Base-by-base conservation (phyloP, 2,888 invertebrate genomes). In the Psococerastis gibbosa region DNA sequence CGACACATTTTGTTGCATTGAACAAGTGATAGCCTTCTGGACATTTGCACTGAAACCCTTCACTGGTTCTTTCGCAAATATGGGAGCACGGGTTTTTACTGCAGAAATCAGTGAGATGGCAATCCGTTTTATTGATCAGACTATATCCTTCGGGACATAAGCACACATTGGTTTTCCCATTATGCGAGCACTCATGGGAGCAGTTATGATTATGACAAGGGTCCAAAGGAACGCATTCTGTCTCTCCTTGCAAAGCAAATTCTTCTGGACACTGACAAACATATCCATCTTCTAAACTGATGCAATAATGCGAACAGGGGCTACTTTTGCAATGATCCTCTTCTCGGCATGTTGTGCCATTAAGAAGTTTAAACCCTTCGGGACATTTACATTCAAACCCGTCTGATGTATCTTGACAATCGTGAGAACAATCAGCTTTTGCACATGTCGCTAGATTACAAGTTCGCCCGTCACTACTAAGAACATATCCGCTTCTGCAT, bases 291-390 rank as follows among this genome's bases (percentile, higher is more conserved):
- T 63, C 63, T 0, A 71, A 67, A 55, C 74, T 73, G 50, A 67
- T 60, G 54, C 75, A 76, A 41, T 60, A 58, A 47, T 73, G 73
- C 13, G 68, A 66, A 55, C 75, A 75, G 18, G 45, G 45, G 55
- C 61, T 45, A 43, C 65, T 67, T 1, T 55, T 54, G 51, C 75
- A 75, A 50, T 73, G 68, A 57, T 71, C 66, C 45, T 62, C 53
- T 51, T 67, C 67, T 50, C 64, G 62, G 52, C 73, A 75, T 22
- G 66, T 63, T 54, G 67, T 70, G 53, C 66, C 66, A 61, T 75
- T 41, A n/a, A 18, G 18, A 16, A 59, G 47, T 31, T 53, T 55
- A 51, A 64, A 68, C 1, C 70, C 70, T 1, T 59, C 47, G 15
- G 60, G 56, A 52, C 72, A 72, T 46, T 63, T 60, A 55, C 71